phyloP scores from a whole-genome alignment of 1,140 invertebrate genomes.

The Pteromalus puparum region DNA sequence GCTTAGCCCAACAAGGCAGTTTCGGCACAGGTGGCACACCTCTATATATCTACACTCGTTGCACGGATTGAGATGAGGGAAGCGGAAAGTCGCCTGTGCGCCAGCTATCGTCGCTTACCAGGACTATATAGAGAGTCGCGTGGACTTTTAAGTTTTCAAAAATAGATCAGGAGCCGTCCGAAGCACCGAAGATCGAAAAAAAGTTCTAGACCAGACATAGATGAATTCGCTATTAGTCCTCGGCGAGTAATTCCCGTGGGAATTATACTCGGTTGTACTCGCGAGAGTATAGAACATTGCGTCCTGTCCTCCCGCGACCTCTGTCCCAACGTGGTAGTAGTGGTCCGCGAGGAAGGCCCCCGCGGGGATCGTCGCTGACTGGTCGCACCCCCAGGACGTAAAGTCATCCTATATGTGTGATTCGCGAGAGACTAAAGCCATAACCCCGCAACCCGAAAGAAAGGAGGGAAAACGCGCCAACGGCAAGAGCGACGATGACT shows the following conservation, averaged over 20 bases:
- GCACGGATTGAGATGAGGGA: too few relatives aligned
- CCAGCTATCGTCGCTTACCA: too few relatives aligned
- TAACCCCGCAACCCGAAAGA: neutral
- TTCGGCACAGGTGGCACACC: too few relatives aligned
- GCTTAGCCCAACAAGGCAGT: too few relatives aligned
- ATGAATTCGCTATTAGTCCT: constrained; percentile 66
- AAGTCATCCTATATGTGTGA: constrained; percentile 19
- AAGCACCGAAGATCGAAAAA: neutral
- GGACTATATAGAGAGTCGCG: too few relatives aligned
- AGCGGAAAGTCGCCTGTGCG: too few relatives aligned
- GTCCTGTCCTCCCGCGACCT: constrained; percentile 13
- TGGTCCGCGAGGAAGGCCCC: constrained; percentile 57
- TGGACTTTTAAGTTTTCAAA: too few relatives aligned
- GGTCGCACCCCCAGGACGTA: constrained; percentile 64
- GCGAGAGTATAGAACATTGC: constrained; percentile 17
- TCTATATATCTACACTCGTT: too few relatives aligned
- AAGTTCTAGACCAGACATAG: neutral
- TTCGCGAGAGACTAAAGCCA: neutral
- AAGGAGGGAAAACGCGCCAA: neutral
- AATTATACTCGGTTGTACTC: constrained; percentile 60
- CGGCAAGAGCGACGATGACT: constrained; percentile 9
- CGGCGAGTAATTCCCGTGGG: constrained; percentile 71
- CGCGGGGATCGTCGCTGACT: constrained; percentile 55
- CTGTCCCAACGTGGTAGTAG: constrained; percentile 47
- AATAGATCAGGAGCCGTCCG: too few relatives aligned